These are phyloP conservation scores for Leptinotarsa juncta DNA, from an alignment of 2,888 invertebrate species.

Conservation along the genomic window DNA sequence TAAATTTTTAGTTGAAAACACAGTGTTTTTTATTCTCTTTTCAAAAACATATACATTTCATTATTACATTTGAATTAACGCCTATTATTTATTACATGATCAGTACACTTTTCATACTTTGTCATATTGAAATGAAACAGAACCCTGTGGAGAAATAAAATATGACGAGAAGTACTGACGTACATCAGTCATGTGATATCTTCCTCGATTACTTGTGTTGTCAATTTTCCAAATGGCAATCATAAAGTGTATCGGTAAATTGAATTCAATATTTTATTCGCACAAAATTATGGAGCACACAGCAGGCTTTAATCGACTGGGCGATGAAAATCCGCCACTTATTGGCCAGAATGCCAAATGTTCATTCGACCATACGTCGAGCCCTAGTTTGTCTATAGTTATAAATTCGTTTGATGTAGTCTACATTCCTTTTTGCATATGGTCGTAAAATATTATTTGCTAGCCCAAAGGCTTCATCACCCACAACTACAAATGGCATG, in stretches of 20 bases:
- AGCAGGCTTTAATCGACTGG: constrained; percentile 13
- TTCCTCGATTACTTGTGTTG: background rate
- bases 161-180: background rate
- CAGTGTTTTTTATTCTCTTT: background rate
- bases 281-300: constrained; percentile 21
- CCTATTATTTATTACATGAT: no score
- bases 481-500: constrained; percentile 20
- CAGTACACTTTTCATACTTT: no score
- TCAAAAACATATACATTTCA: background rate
- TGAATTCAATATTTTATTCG: constrained; percentile 13
- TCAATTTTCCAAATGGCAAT: background rate
- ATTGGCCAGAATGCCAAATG: constrained; percentile 16
- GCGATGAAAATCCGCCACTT: constrained; percentile 21
- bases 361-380: background rate
- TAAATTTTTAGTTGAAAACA: background rate
- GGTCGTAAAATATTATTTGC: constrained; percentile 19
- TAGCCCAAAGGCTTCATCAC: constrained; percentile 17
- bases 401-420: background rate
- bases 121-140: no score
- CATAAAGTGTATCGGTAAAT: background rate
- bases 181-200: background rate
- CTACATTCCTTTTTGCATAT: constrained; percentile 17
- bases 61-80: no score
- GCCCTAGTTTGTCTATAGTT: constrained; percentile 7
- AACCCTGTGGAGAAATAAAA: background rate